Evolutionary conservation across 2,113 vertebrate species (phyloP), one percentile per base, ranked within the genome.

Genomic region (Lophius piscatorius): DNA sequence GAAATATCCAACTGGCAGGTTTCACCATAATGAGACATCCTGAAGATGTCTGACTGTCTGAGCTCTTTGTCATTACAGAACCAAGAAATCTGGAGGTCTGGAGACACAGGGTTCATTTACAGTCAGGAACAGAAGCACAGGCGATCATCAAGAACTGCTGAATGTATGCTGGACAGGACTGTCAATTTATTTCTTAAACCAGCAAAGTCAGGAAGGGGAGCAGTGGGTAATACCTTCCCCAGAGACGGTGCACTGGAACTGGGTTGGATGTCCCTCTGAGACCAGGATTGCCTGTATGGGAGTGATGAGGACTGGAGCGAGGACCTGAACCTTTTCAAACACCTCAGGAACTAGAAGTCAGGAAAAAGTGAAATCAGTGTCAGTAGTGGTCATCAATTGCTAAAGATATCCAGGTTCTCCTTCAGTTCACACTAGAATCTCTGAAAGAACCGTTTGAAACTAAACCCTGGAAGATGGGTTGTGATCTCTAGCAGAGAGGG

Each of bases 31-130:
- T 93, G 95, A 82, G 96, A 95, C 93, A 98, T 97, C 87, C 84
- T 92, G 44, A 94, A 95, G 86, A 93, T 91, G 0, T 94, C 86
- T 0, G 96, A 97, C 52, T 94, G 91, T 50, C 89, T 91, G 80
- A 99, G 91, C 89, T 98, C 94, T 82, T 88, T 93, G 70, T 94
- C 92, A 59, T 92, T 93, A 85, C 83, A 90, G 73, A 94, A 97
- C 97, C 97, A 98, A 48, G 92, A 91, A 14, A 96, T 70, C 80
- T 92, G 94, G 23, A 99, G 83, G 77, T 98, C 97, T 99, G 84
- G 8, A 65, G 23, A 67, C 1, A 56, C 16, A 61, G n/a, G 0
- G 22, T 12, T n/a, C 22, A 23, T 29, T 73, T 41, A 74, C 36
- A 2, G 36, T n/a, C n/a, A 2, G 9, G 3, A 2, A 16, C 16